phyloP scores from a whole-genome alignment of 2,113 vertebrate species.

The Rhegmatorhina hoffmannsi region DNA sequence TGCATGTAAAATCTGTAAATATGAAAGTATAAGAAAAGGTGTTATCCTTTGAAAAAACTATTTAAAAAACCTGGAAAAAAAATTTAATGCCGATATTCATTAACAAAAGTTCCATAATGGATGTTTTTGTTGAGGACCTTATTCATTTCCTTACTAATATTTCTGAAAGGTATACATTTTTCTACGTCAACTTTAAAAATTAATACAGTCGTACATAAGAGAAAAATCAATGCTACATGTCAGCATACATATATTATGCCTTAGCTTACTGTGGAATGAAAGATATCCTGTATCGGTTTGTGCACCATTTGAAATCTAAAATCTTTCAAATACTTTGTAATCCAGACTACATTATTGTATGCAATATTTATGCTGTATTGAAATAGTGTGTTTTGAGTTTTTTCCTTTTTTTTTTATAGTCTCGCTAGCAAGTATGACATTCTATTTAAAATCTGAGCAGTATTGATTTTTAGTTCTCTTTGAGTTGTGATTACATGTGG shows the following conservation, averaged over 20 bases:
- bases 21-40: not conserved
- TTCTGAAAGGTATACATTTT: conserved; percentile 47
- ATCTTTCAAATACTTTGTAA: conserved; percentile 14
- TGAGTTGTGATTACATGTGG: not conserved
- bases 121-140: not conserved
- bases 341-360: not conserved
- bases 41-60: not conserved
- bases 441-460: not conserved
- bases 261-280: conserved; percentile 33
- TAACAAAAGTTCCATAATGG: not conserved
- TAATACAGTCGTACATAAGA: conserved; percentile 32
- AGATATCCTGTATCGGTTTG: not conserved
- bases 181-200: conserved; percentile 56
- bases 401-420: too few relatives aligned
- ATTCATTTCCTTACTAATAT: conserved; percentile 12
- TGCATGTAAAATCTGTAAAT: not conserved
- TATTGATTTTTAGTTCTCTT: conserved; percentile 15
- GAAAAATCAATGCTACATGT: conserved; percentile 50
- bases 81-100: not conserved
- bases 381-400: not conserved
- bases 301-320: conserved; percentile 7
- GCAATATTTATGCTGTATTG: conserved; percentile 26
- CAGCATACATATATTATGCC: conserved; percentile 31
- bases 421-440: not conserved
- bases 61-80: not conserved